These are phyloP conservation scores for Diabrotica virgifera DNA, from an alignment of 1,140 invertebrate species.

Conservation along the genomic window DNA sequence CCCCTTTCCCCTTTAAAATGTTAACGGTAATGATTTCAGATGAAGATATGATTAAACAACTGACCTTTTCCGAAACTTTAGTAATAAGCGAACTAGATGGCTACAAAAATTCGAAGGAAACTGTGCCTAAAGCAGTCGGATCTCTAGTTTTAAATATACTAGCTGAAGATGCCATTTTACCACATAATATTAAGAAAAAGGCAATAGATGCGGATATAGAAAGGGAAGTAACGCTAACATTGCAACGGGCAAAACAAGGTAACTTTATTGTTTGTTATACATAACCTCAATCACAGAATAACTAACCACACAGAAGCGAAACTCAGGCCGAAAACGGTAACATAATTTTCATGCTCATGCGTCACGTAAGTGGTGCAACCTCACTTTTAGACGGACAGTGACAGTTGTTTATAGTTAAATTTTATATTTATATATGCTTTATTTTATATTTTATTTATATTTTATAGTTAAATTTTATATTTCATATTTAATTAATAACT, in stretches of 20 bases:
- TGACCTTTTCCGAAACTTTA: slow-evolving; percentile 38
- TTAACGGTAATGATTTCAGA: slow-evolving; percentile 33
- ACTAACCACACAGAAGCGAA: no score
- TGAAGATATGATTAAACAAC: slow-evolving; percentile 40
- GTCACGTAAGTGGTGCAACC: no score
- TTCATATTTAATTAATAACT: no score
- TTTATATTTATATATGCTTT: no score
- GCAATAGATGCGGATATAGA: slow-evolving; percentile 8
- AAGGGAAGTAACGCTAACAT: slow-evolving; percentile 1
- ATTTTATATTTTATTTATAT: no score
- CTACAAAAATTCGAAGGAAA: neutral
- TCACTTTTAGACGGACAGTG: no score
- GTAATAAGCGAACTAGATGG: slow-evolving; percentile 35
- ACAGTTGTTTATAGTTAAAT: no score
- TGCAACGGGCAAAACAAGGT: slow-evolving; percentile 10
- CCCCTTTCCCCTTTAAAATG: no score
- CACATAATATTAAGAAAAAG: neutral
- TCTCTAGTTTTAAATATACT: slow-evolving; percentile 40
- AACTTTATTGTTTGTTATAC: neutral
- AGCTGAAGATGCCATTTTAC: neutral
- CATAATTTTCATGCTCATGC: no score
- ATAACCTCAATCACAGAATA: no score
- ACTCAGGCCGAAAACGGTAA: no score
- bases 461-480: no score
- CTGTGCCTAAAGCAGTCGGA: slow-evolving; percentile 27